These are phyloP conservation scores for Flabesymbios commensalis DNA, from an alignment of 2,888 invertebrate genomes.

Conservation along the genomic window DNA sequence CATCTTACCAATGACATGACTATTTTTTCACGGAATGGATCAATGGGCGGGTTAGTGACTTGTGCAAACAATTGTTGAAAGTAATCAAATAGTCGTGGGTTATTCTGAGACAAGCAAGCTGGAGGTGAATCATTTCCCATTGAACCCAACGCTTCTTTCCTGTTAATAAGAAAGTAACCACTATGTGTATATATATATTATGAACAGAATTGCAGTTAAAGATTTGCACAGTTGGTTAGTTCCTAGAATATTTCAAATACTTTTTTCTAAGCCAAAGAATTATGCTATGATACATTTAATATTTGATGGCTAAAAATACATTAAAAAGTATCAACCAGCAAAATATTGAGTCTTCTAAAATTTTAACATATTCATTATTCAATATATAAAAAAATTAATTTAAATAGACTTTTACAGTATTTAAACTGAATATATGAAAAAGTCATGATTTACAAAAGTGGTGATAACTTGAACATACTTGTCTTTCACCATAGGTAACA, in stretches of 20 bases:
- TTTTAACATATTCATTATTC: neutral
- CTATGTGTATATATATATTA: neutral
- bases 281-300: too few relatives aligned
- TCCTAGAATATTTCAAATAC: too few relatives aligned
- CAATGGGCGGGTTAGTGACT: conserved; percentile 96
- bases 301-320: too few relatives aligned
- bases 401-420: neutral
- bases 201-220: too few relatives aligned
- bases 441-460: neutral
- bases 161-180: conserved; percentile 4
- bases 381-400: neutral
- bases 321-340: too few relatives aligned
- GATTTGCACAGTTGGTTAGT: too few relatives aligned
- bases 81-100: conserved; percentile 93
- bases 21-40: conserved; percentile 97
- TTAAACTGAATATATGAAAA: neutral
- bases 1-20: conserved; percentile 84
- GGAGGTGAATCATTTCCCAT: conserved; percentile 99
- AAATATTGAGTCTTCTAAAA: too few relatives aligned
- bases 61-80: conserved; percentile 99
- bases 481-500: conserved; percentile 94
- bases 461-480: conserved; percentile 67
- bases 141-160: conserved; percentile 70
- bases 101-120: conserved; percentile 93
- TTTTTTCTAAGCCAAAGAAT: too few relatives aligned